These are phyloP conservation scores for Calidris pugnax DNA, from an alignment of 2,113 vertebrate genomes.

Conservation along the genomic window DNA sequence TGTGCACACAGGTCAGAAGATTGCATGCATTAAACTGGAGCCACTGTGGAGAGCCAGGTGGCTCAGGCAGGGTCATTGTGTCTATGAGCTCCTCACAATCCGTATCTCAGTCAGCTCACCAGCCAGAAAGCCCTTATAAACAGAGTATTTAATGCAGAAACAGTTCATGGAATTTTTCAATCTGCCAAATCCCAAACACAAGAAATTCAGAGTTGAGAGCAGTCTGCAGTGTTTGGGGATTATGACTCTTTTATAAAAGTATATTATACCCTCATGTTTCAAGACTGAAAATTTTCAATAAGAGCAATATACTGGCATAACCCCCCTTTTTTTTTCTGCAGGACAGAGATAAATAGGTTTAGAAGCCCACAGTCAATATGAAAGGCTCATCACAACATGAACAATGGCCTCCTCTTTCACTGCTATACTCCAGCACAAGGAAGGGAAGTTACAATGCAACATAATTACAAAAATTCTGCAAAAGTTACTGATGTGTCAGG, in stretches of 20 bases:
- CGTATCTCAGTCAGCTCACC: not conserved
- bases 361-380: not conserved
- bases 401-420: not conserved
- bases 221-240: not conserved
- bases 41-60: not conserved
- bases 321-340: not conserved
- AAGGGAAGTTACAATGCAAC: not conserved
- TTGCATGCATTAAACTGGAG: not conserved
- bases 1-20: not conserved
- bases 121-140: not conserved
- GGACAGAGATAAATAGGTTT: not conserved
- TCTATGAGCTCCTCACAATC: not conserved
- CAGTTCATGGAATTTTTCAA: not conserved
- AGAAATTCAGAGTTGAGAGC: not conserved
- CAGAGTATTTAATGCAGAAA: not conserved
- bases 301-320: not conserved
- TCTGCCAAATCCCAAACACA: not conserved
- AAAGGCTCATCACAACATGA: not conserved
- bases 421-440: not conserved
- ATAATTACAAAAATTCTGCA: not conserved
- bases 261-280: not conserved
- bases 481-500: not conserved
- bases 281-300: not conserved
- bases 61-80: not conserved
- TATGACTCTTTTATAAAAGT: not conserved